These are phyloP conservation scores for Octonoba sinensis DNA, from an alignment of 2,888 invertebrate genomes.

Conservation along the genomic window DNA sequence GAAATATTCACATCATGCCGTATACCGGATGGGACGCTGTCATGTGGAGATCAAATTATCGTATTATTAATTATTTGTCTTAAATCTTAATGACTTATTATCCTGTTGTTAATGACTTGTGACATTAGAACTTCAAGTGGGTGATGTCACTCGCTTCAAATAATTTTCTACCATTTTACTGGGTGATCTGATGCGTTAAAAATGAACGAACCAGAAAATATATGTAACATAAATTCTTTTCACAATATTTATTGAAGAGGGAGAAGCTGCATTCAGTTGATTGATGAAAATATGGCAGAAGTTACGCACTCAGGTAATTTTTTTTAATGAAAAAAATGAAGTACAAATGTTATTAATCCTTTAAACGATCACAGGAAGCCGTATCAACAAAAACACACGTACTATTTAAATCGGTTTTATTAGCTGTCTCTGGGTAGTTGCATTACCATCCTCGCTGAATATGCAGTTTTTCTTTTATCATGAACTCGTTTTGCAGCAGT, in stretches of 20 bases:
- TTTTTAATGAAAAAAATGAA: not conserved
- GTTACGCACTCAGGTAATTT: constrained; percentile 59
- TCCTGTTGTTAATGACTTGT: constrained; percentile 3
- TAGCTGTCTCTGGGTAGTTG: too few species aligned
- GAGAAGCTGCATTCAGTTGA: not conserved
- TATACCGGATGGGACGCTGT: constrained; percentile 47
- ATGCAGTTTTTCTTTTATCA: too few species aligned
- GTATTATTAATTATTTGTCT: constrained; percentile 1
- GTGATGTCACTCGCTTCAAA: too few species aligned
- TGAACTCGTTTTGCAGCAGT: too few species aligned
- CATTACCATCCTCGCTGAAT: too few species aligned
- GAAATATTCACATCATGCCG: constrained; percentile 26
- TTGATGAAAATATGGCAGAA: constrained; percentile 46
- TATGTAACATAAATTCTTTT: too few species aligned
- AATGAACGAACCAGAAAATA: too few species aligned
- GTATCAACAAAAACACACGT: too few species aligned
- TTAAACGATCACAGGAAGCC: not conserved
- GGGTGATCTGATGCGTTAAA: too few species aligned
- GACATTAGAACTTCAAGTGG: not conserved
- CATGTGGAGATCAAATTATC: constrained; percentile 13
- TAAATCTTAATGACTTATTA: constrained; percentile 3
- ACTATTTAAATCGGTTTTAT: too few species aligned
- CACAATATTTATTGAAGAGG: too few species aligned
- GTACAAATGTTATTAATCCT: not conserved
- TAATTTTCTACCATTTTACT: too few species aligned